Conservation (phyloP, 2,888 invertebrate species). For the Campoplex nolae region DNA sequence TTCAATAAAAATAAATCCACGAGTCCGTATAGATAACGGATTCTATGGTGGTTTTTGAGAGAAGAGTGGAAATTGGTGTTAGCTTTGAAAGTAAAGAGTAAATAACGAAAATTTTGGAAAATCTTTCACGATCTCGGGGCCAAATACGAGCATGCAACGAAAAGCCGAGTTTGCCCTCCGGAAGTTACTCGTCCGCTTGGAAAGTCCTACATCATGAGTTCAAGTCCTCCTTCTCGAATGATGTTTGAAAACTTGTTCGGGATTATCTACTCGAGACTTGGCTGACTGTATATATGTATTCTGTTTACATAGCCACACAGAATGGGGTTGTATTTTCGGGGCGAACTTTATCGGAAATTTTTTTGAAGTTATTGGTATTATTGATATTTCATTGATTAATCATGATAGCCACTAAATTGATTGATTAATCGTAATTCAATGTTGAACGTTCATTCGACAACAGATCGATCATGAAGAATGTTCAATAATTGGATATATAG, state of each 20-base stretch:
- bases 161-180: constrained; percentile 49
- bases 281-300: background rate
- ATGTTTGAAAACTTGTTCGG: constrained; percentile 17
- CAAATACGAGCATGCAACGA: constrained; percentile 32
- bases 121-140: constrained; percentile 38
- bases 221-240: constrained; percentile 26
- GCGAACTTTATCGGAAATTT: background rate
- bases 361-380: background rate
- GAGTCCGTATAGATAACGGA: background rate
- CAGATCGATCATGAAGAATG: background rate
- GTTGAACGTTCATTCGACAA: background rate
- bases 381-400: background rate
- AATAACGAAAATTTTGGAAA: constrained; percentile 40
- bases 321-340: background rate
- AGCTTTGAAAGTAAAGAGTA: constrained; percentile 25
- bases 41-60: background rate
- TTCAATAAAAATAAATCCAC: background rate
- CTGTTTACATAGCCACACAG: background rate
- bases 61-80: constrained; percentile 20
- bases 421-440: background rate
- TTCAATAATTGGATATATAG: background rate
- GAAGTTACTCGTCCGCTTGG: constrained; percentile 48
- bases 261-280: background rate
- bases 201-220: constrained; percentile 45
- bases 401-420: background rate